Evolutionary conservation across 1,140 invertebrate species (phyloP).

Genomic region (Drosophila navojoa): DNA sequence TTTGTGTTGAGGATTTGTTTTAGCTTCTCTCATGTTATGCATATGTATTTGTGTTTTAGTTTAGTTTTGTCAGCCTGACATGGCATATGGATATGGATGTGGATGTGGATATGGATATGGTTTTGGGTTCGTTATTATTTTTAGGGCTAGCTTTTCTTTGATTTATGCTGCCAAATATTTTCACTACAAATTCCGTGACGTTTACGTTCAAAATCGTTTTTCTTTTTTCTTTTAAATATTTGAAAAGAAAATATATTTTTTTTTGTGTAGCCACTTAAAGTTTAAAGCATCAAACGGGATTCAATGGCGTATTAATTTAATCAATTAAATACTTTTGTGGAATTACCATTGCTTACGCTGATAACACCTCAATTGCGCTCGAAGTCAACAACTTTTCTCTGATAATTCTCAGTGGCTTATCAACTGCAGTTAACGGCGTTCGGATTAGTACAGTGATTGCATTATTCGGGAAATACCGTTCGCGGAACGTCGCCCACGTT

Average conservation of each 20-base stretch:
- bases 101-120: constrained; percentile 13
- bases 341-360: neutral
- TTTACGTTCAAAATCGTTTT: constrained; percentile 6
- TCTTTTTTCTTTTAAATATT: constrained; percentile 1
- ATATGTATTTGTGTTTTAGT: constrained; percentile 77
- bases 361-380: neutral
- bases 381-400: neutral
- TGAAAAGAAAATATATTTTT: neutral
- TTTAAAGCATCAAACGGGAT: neutral
- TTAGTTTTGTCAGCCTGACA: constrained; percentile 72
- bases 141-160: constrained; percentile 37
- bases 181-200: constrained; percentile 21
- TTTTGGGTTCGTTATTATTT: constrained; percentile 39
- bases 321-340: neutral
- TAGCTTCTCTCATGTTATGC: constrained; percentile 63
- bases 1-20: constrained; percentile 78
- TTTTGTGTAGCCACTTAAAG: neutral
- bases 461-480: constrained; percentile 8
- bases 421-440: neutral
- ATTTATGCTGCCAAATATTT: constrained; percentile 53
- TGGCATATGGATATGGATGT: constrained; percentile 51
- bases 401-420: constrained; percentile 1
- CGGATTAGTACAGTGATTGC: neutral
- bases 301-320: neutral
- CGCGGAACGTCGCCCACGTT: too few relatives aligned